Evolutionary conservation across 2,888 invertebrate genomes (phyloP).

Genomic region (Tipula confusa): DNA sequence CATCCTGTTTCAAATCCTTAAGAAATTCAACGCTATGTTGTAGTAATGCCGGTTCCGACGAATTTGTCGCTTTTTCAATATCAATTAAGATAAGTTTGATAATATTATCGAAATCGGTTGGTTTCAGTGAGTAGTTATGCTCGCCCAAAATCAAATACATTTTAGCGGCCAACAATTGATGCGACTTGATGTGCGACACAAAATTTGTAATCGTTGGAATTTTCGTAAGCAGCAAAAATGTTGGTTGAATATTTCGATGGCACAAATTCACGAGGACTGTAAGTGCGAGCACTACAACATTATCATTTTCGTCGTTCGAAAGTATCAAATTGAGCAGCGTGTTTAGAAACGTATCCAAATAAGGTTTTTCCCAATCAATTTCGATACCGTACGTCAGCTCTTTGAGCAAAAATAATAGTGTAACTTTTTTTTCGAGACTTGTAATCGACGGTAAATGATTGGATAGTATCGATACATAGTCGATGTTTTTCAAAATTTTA

Average conservation of each 20-base stretch:
- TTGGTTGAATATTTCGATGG: constrained; percentile 70
- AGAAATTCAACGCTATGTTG: constrained; percentile 46
- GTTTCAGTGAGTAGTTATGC: constrained; percentile 43
- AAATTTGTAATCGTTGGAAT: constrained; percentile 56
- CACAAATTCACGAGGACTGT: constrained; percentile 74
- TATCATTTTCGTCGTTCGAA: constrained; percentile 45
- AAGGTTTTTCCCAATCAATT: constrained; percentile 74
- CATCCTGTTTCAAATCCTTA: constrained; percentile 39
- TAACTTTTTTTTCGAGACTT: constrained; percentile 41
- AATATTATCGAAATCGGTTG: constrained; percentile 41
- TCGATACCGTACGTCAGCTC: constrained; percentile 74
- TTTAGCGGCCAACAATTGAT: constrained; percentile 46
- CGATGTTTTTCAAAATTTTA: background rate
- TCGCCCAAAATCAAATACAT: constrained; percentile 44
- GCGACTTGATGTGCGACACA: constrained; percentile 43
- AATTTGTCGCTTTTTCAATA: constrained; percentile 36
- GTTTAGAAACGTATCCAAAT: constrained; percentile 48
- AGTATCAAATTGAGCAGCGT: background rate
- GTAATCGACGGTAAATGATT: background rate
- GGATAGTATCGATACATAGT: background rate
- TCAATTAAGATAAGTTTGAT: background rate
- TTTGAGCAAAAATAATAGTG: constrained; percentile 49
- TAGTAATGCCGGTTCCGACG: constrained; percentile 34
- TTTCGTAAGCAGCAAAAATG: constrained; percentile 63
- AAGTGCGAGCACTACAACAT: constrained; percentile 54